Conservation (phyloP, 2,888 invertebrate species). For the Sepioteuthis lessoniana region DNA sequence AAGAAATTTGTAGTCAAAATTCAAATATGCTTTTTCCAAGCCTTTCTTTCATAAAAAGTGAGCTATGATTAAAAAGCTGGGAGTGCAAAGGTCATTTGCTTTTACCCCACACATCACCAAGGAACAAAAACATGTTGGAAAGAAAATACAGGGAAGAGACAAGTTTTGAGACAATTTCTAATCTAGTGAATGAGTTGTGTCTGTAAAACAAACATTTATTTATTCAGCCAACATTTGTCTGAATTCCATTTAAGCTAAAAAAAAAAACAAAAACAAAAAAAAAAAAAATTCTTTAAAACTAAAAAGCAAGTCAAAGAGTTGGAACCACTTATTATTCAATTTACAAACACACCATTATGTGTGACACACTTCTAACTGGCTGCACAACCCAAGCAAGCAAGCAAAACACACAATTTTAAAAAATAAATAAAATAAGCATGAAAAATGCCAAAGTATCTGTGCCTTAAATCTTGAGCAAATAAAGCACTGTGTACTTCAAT, state of each 20-base stretch:
- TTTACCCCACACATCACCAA: background rate
- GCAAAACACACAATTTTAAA: no score
- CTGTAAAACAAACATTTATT: background rate
- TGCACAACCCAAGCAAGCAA: no score
- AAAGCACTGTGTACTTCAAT: background rate
- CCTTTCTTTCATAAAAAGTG: no score
- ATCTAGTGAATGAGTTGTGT: background rate
- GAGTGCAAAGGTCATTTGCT: background rate
- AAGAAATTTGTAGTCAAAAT: background rate
- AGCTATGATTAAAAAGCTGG: background rate
- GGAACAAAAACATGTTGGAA: background rate
- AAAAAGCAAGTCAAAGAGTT: background rate
- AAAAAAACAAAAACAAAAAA: background rate
- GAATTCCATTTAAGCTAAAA: background rate
- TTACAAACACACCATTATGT: conserved; percentile 25
- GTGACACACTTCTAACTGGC: background rate
- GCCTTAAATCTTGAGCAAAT: background rate
- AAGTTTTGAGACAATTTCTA: background rate
- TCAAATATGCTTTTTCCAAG: no score
- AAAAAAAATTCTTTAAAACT: background rate
- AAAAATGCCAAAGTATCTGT: background rate
- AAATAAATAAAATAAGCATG: no score
- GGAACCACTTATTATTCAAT: background rate
- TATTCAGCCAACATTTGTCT: background rate
- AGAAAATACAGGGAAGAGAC: background rate